phyloP scores from a whole-genome alignment of 2,113 vertebrate genomes.

The Gulo gulo region DNA sequence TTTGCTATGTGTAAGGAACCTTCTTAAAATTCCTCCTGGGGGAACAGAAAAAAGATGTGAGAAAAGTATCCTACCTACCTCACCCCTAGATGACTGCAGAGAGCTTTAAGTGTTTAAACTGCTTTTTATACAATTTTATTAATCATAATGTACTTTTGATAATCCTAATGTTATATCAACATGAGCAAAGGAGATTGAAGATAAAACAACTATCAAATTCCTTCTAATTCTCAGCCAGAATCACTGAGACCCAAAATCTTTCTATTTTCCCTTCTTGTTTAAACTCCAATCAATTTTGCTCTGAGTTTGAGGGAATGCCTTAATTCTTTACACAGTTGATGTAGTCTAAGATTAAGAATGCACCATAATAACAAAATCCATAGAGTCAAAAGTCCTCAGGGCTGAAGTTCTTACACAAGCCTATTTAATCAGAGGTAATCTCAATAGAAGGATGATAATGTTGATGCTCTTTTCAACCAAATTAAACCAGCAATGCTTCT shows the following conservation, averaged over 20 bases:
- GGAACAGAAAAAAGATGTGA: background rate
- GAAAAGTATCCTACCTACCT: background rate
- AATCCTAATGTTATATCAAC: background rate
- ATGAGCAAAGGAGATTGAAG: background rate
- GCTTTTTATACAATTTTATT: background rate
- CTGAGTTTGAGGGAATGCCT: background rate
- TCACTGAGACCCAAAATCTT: background rate
- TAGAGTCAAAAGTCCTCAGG: background rate
- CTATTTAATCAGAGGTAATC: background rate
- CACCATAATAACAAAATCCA: background rate
- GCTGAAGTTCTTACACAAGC: background rate
- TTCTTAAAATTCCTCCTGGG: background rate
- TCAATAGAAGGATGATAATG: background rate
- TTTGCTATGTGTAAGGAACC: background rate
- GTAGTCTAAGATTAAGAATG: background rate
- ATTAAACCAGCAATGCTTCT: background rate
- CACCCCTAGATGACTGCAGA: background rate
- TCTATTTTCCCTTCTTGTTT: background rate
- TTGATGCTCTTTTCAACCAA: background rate
- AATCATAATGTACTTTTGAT: background rate
- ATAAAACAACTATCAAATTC: background rate
- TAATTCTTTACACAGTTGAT: background rate
- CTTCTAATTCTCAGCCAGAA: background rate
- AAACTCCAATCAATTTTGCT: background rate
- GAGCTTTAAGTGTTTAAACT: background rate